A percentile compares a stretch with the other conserved stretches of the same genome.
phyloP scores from a whole-genome alignment of 2,113 vertebrate genomes.

The Neotoma lepida region DNA sequence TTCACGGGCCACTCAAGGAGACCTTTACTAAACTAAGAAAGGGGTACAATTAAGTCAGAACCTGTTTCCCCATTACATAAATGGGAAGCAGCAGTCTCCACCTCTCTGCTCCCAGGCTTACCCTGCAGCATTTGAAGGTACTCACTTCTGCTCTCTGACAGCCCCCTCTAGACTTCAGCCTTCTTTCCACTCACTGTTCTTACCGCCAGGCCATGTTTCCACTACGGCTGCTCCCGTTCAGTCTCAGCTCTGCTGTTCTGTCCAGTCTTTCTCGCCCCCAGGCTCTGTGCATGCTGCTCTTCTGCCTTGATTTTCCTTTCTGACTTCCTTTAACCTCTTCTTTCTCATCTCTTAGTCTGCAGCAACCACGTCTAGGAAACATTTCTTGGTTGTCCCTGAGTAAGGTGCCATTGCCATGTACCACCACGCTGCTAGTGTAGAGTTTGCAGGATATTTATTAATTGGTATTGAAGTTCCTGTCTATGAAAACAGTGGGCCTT shows the following conservation, averaged over 20 bases:
- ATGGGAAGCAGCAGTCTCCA: not conserved
- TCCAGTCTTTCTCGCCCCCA: not conserved
- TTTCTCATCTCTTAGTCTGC: not conserved
- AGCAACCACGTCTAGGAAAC: not conserved
- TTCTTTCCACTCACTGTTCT: not conserved
- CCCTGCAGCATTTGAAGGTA: not conserved
- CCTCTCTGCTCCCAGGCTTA: not conserved
- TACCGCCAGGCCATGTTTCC: not conserved
- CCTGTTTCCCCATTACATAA: no score
- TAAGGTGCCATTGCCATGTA: not conserved
- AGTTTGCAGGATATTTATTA: not conserved
- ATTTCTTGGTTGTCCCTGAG: not conserved
- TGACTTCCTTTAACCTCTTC: not conserved
- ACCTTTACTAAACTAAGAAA: not conserved
- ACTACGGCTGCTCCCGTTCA: not conserved
- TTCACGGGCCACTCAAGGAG: not conserved
- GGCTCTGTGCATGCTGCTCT: not conserved
- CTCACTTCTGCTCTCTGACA: not conserved
- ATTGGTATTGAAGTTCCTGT: not conserved
- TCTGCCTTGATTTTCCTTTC: not conserved
- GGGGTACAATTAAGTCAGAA: not conserved
- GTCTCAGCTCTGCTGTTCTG: not conserved
- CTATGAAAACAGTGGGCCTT: not conserved
- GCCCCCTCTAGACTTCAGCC: not conserved
- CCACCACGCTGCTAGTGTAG: not conserved